Conservation (phyloP, 2,888 invertebrate genomes). For the Anodontia alba region DNA sequence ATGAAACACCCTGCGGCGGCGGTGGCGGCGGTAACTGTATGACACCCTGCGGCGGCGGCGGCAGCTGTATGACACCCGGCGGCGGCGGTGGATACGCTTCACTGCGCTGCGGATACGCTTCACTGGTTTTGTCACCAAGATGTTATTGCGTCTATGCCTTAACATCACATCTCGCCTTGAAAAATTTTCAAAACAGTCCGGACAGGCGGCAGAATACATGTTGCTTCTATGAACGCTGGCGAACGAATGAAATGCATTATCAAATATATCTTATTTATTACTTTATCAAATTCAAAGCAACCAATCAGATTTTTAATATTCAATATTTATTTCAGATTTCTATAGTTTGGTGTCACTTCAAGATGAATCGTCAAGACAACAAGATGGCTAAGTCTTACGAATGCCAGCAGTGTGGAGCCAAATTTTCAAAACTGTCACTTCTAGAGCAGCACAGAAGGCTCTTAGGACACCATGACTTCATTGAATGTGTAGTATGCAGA, state of each 20-base stretch:
- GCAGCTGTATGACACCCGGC: too few species aligned
- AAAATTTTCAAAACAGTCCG: neutral
- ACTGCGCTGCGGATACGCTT: constrained; percentile 12
- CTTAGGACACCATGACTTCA: too few species aligned
- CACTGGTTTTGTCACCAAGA: neutral
- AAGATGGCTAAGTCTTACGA: too few species aligned
- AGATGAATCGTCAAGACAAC: too few species aligned
- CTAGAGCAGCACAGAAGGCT: too few species aligned
- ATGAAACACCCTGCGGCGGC: neutral
- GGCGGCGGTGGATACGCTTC: constrained; percentile 16
- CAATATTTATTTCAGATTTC: too few species aligned
- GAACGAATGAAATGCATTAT: neutral
- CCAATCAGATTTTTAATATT: too few species aligned
- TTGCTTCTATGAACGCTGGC: neutral
- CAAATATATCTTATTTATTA: neutral
- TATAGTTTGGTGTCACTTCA: too few species aligned
- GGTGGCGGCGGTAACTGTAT: neutral
- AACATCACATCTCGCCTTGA: constrained; percentile 19
- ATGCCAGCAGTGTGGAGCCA: constrained; percentile 27
- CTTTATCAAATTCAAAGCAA: neutral
- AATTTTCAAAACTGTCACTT: neutral
- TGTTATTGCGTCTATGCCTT: constrained; percentile 20
- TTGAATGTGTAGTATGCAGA: too few species aligned
- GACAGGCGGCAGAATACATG: neutral
- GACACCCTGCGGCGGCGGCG: neutral